Evolutionary conservation across 2,113 vertebrate species (phyloP).

Genomic region (Brevimyrus niger): DNA sequence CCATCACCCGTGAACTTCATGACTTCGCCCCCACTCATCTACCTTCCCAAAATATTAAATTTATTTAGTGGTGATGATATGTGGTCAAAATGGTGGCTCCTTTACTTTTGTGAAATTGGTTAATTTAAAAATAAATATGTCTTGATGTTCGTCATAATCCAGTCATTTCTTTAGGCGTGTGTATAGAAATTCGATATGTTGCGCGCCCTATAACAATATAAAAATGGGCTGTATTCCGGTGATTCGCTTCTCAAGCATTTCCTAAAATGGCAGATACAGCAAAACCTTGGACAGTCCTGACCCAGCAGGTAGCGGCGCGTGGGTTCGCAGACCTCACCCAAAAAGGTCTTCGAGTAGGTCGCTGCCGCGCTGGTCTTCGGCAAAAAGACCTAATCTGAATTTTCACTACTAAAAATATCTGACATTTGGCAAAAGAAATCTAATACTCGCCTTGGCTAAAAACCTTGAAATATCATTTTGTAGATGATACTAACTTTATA

Average conservation of each 20-base stretch:
- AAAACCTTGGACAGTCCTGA: background rate
- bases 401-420: background rate
- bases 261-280: background rate
- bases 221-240: background rate
- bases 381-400: background rate
- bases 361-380: background rate
- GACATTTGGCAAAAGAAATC: background rate
- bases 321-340: conserved; percentile 29
- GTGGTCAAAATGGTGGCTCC: background rate
- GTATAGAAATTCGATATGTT: background rate
- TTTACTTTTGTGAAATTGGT: background rate
- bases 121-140: background rate
- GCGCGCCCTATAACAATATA: background rate
- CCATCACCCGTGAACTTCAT: background rate
- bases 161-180: background rate
- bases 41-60: background rate
- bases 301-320: background rate
- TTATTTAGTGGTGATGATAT: background rate
- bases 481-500: background rate
- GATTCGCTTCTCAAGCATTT: background rate
- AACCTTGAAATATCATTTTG: background rate
- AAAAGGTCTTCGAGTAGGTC: background rate
- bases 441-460: background rate
- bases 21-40: background rate
- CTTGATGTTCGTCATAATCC: background rate